phyloP scores from a whole-genome alignment of 2,888 invertebrate species.

The Trypoxylon attenuatum region DNA sequence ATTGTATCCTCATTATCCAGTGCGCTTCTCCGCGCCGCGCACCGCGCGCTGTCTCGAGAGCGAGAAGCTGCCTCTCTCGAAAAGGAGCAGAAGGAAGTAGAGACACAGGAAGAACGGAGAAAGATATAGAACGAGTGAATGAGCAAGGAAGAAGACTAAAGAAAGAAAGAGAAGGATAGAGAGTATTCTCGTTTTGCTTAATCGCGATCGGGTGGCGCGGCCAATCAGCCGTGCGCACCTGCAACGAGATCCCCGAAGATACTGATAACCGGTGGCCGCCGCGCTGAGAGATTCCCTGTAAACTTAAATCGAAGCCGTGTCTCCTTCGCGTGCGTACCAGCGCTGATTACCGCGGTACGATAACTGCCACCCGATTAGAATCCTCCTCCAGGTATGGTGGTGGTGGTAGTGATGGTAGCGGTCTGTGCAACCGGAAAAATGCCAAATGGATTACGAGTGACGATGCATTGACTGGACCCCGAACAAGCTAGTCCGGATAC shows the following conservation, averaged over 20 bases:
- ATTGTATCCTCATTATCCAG: conserved; percentile 68
- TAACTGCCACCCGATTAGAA: not conserved
- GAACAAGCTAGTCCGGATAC: too few species aligned
- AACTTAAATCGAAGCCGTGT: not conserved
- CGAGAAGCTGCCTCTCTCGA: too few species aligned
- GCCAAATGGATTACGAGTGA: not conserved
- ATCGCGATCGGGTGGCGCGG: conserved; percentile 26
- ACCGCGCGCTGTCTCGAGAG: conserved; percentile 6
- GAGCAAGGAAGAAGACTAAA: too few species aligned
- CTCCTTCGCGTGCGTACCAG: not conserved
- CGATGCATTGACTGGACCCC: too few species aligned
- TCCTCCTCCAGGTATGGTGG: too few species aligned
- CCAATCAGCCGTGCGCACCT: conserved; percentile 25
- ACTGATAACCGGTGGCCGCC: conserved; percentile 9
- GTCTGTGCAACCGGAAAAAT: not conserved
- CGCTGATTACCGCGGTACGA: not conserved
- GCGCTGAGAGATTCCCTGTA: not conserved
- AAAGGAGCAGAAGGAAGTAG: too few species aligned
- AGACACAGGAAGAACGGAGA: too few species aligned
- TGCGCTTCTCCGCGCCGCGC: conserved; percentile 24
- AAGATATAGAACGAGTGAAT: too few species aligned
- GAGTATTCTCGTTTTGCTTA: conserved; percentile 28
- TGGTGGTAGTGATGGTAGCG: too few species aligned
- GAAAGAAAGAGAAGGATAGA: not conserved
- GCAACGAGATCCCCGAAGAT: conserved; percentile 9